These are phyloP conservation scores for Polymixis flavicincta DNA, from an alignment of 2,888 invertebrate species.

Conservation along the genomic window DNA sequence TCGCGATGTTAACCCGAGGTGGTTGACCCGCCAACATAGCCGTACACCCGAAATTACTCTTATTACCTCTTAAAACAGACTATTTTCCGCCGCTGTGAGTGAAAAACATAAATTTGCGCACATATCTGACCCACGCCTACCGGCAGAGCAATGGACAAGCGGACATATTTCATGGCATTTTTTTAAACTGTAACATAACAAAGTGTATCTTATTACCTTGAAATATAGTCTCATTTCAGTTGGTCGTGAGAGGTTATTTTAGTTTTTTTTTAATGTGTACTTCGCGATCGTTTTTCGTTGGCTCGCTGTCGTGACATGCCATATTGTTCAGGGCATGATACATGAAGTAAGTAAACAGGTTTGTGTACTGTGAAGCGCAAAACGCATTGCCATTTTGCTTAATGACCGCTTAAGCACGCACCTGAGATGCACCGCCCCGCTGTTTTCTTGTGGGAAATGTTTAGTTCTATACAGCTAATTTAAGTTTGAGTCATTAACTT, in stretches of 20 bases:
- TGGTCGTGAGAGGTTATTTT: conserved; percentile 64
- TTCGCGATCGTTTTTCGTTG: conserved; percentile 84
- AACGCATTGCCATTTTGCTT: conserved; percentile 81
- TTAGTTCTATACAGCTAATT: conserved; percentile 58
- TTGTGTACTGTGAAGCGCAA: conserved; percentile 81
- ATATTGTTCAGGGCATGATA: conserved; percentile 88
- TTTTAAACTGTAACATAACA: conserved; percentile 66
- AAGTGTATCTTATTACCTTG: conserved; percentile 75
- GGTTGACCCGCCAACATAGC: conserved; percentile 75
- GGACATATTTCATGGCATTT: conserved; percentile 87
- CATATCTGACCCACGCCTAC: conserved; percentile 89
- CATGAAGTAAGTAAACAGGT: conserved; percentile 87
- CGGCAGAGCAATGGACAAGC: conserved; percentile 82
- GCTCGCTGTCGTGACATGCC: conserved; percentile 87
- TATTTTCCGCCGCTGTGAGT: conserved; percentile 75
- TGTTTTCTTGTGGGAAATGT: conserved; percentile 77
- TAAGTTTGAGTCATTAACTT: conserved; percentile 25
- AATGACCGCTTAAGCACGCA: conserved; percentile 79
- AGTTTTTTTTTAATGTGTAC: conserved; percentile 76
- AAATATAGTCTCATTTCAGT: conserved; percentile 75
- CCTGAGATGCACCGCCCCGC: conserved; percentile 61
- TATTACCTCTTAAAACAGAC: conserved; percentile 74
- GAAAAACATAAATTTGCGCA: conserved; percentile 78
- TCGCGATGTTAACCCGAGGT: conserved; percentile 80
- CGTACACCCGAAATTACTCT: conserved; percentile 69